Evolutionary conservation across 2,888 invertebrate species (phyloP), one percentile per base, ranked within the genome.

Genomic region (Listrodromus nycthemerus): DNA sequence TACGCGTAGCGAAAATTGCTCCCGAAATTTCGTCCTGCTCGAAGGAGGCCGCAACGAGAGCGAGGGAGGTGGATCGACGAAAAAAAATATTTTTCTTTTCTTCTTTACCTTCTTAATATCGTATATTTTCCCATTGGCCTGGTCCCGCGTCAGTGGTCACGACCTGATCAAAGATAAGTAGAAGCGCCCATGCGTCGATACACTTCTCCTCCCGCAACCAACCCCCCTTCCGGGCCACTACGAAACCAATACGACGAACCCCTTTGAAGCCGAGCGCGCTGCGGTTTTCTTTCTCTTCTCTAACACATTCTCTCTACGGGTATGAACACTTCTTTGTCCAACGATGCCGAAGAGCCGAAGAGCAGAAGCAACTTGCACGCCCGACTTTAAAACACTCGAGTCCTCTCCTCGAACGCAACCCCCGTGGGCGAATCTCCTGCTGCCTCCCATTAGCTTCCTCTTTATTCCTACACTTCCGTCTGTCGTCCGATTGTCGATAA

Each of bases 101-200:
- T n/a, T 33, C 77, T 73, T 71, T 80, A 37, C 55, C 70, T 77
- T 78, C 80, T 33, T 45, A 50, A 76, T 69, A 52, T 61, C 78
- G 61, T 75, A 69, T 77, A 61, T 41, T 48, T 27, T 87, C 86
- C 86, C 86, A 82, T 86, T 71, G 71, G 86, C 88, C 52, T 21
- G 89, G 91, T 92, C 90, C 89, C 91, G 91, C 91, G 91, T 90
- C 90, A 91, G 89, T 90, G 91, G 92, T 90, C 90, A 88, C 89
- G 88, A 90, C 88, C 92, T 92, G 92, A 93, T 93, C 93, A 92
- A 92, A 92, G 92, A 92, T 93, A 92, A 93, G 92, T 93, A 93
- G 92, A 92, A 91, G 89, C 89, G 87, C 52, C 89, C 86, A 87
- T 89, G 85, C 80, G 71, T 81, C 71, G 66, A 78, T 84, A 81